Evolutionary conservation across 2,888 invertebrate species (phyloP).

Genomic region (Stramonita haemastoma): DNA sequence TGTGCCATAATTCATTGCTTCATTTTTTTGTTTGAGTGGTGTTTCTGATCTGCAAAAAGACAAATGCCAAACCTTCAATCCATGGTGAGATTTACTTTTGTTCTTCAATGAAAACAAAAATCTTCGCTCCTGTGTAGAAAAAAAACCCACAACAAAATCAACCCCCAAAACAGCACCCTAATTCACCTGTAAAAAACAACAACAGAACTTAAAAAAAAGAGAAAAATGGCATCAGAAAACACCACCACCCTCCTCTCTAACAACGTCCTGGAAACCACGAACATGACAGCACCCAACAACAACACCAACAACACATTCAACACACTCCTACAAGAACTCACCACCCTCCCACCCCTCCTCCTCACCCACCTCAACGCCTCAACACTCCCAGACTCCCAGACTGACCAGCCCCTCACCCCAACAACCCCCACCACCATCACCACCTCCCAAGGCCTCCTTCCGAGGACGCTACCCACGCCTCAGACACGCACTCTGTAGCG

Average conservation of each 20-base stretch:
- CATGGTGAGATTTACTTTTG: too few relatives aligned
- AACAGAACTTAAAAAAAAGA: neutral
- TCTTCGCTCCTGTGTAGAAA: too few relatives aligned
- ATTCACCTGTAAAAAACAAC: neutral
- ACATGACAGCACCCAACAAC: neutral
- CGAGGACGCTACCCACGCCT: neutral
- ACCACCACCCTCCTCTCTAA: neutral
- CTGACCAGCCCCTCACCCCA: neutral
- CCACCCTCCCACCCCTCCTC: too few relatives aligned
- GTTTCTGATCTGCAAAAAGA: too few relatives aligned
- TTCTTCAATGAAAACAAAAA: too few relatives aligned
- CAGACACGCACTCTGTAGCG: conserved; percentile 19
- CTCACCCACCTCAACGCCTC: neutral
- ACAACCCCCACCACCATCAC: neutral
- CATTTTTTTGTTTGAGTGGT: too few relatives aligned
- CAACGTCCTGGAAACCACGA: neutral
- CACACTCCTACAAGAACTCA: neutral
- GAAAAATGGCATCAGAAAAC: neutral
- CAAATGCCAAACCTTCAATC: too few relatives aligned
- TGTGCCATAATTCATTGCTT: too few relatives aligned
- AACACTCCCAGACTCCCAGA: neutral
- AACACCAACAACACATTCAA: neutral
- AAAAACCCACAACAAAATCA: too few relatives aligned
- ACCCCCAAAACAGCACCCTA: too few relatives aligned
- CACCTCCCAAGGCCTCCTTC: neutral